Evolutionary conservation across 2,888 invertebrate genomes (phyloP).

Genomic region (Apotomis capreana): DNA sequence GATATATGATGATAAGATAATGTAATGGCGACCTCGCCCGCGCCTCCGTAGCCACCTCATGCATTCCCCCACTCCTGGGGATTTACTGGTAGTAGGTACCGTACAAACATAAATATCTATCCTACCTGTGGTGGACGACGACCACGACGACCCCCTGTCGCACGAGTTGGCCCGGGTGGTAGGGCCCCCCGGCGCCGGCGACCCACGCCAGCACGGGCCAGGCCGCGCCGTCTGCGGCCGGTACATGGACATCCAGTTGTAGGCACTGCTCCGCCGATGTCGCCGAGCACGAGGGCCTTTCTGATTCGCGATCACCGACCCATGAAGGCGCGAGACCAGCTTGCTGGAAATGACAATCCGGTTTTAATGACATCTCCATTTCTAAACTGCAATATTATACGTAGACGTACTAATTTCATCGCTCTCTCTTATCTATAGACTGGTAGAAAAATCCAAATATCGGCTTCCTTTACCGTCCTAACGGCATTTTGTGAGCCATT

Average conservation of each 20-base stretch:
- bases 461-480: too few species aligned
- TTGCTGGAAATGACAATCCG: conserved; percentile 52
- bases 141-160: conserved; percentile 66
- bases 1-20: too few species aligned
- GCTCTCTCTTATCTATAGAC: too few species aligned
- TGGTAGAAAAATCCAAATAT: too few species aligned
- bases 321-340: conserved; percentile 70
- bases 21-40: too few species aligned
- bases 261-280: conserved; percentile 84
- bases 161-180: conserved; percentile 63
- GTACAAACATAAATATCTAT: too few species aligned
- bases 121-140: conserved; percentile 67
- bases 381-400: too few species aligned
- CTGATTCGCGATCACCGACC: conserved; percentile 61
- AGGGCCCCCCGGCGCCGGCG: conserved; percentile 59
- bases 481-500: too few species aligned
- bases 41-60: too few species aligned
- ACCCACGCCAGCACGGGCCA: conserved; percentile 75
- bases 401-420: too few species aligned
- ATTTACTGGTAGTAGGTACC: too few species aligned
- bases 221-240: conserved; percentile 61
- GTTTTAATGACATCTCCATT: background rate
- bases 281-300: conserved; percentile 55
- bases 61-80: too few species aligned
- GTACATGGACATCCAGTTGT: conserved; percentile 85